Base-by-base conservation (phyloP, 2,113 vertebrate species). In the Misgurnus mizolepis region DNA sequence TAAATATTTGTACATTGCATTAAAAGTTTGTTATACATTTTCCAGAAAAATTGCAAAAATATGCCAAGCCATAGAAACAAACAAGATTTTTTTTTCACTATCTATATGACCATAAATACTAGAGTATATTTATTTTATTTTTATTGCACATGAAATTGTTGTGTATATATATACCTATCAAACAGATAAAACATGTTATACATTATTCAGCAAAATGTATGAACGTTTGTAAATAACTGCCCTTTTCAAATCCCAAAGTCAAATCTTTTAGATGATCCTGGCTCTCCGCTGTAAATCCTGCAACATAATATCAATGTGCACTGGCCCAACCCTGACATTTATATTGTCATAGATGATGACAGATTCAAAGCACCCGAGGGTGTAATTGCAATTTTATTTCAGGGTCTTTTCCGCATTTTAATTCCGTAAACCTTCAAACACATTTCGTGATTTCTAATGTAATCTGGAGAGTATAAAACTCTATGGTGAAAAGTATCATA, bases 361-460 rank as follows among this genome's bases (percentile, higher is more conserved):
- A 87, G 90, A 88, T 89, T 83, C 85, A 87, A 88, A 17, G 43
- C 82, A 85, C 86, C 77, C n/a, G 6, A n/a, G 55, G n/a, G 55
- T 58, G n/a, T 58, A 83, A 90, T 80, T 78, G 76, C 86, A 88
- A 86, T 80, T 85, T 88, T 90, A 90, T 90, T 89, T 90, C 40
- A 89, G 85, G 80, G 82, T 84, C 76, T 69, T 86, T 88, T 67
- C 47, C 41, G 86, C 64, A 86, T 85, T 58, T 18, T n/a, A 18
- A 85, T 80, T 84, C 84, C 79, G 87, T 83, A 88, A 82, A 80
- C 78, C 82, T 81, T 82, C 49, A 15, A 58, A 53, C 67, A 82
- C 49, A 89, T 84, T 87, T 78, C 84, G 67, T 87, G 87, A 90
- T 89, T 90, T 88, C 74, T 72, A 58, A 58, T n/a, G 53, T 86